A percentile compares a stretch with the other conserved stretches of the same genome.
These are phyloP conservation scores for Drosophila hydei DNA, from an alignment of 1,140 invertebrate species.

Conservation along the genomic window DNA sequence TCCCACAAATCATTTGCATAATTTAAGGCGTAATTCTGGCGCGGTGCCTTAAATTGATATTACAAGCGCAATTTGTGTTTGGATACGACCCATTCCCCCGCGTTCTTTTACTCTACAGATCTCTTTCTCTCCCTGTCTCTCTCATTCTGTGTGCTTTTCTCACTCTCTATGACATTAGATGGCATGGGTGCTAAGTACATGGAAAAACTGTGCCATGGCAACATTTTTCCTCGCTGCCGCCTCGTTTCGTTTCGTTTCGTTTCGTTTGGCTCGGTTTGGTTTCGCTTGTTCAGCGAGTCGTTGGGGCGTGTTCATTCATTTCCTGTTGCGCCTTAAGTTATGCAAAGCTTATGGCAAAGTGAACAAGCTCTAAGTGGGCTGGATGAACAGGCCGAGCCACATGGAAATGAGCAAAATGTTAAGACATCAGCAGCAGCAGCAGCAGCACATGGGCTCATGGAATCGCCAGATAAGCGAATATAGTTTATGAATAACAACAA, in stretches of 20 bases:
- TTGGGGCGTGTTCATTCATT: constrained; percentile 67
- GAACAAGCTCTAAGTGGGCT: constrained; percentile 45
- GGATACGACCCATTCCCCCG: neutral
- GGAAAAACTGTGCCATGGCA: constrained; percentile 69
- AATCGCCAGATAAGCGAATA: constrained; percentile 26
- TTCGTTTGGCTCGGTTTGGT: constrained; percentile 26
- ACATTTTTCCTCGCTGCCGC: constrained; percentile 44
- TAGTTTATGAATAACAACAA: constrained; percentile 2
- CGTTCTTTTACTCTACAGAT: neutral
- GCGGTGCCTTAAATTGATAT: constrained; percentile 73
- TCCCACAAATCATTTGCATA: constrained; percentile 60
- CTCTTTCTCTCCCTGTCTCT: neutral
- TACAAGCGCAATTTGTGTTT: constrained; percentile 69
- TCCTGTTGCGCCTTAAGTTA: constrained; percentile 76
- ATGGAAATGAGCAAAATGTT: constrained; percentile 37
- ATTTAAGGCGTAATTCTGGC: constrained; percentile 65
- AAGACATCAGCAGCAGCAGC: constrained; percentile 1
- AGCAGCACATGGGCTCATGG: constrained; percentile 1
- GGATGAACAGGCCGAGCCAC: constrained; percentile 3
- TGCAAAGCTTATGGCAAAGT: constrained; percentile 74
- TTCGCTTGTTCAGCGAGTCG: constrained; percentile 47
- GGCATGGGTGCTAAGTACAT: constrained; percentile 51
- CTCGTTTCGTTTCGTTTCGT: constrained; percentile 31
- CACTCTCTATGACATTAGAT: neutral
- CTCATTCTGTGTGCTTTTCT: neutral